These are phyloP conservation scores for Phymanthus crucifer DNA, from an alignment of 92 coral and sea anemone species.

Conservation along the genomic window DNA sequence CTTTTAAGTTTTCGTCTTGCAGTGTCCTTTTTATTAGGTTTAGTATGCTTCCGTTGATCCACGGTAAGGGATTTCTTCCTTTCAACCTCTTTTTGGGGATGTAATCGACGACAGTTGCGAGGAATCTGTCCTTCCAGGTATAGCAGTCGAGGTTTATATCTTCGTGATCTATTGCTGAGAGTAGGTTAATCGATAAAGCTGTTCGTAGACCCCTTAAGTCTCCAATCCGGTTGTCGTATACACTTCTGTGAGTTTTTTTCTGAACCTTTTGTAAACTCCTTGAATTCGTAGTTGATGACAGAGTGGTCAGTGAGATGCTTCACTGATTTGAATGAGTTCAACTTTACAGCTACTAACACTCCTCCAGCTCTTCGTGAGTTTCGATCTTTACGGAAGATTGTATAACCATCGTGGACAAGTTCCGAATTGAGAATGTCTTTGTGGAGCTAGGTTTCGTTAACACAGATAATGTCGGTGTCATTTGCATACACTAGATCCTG, in stretches of 20 bases:
- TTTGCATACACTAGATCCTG: neutral
- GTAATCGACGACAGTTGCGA: conserved; percentile 33
- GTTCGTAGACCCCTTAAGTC: conserved; percentile 33
- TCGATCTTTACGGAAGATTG: conserved; percentile 60
- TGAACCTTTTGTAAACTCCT: neutral
- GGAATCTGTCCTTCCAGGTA: conserved; percentile 18
- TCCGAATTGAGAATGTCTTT: conserved; percentile 20
- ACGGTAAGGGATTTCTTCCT: too few relatives aligned
- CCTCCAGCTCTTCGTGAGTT: conserved; percentile 53
- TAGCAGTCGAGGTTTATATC: conserved; percentile 35
- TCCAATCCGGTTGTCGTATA: conserved; percentile 31
- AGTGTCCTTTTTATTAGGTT: too few relatives aligned
- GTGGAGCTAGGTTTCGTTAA: conserved; percentile 60
- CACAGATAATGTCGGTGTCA: conserved; percentile 1
- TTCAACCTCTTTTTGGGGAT: too few relatives aligned
- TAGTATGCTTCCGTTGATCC: too few relatives aligned
- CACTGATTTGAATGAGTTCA: conserved; percentile 43
- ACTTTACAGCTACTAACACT: conserved; percentile 49
- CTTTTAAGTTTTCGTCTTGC: too few relatives aligned
- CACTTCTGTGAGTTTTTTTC: neutral
- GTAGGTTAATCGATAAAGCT: conserved; percentile 32
- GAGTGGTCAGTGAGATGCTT: too few relatives aligned
- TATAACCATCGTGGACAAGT: conserved; percentile 43
- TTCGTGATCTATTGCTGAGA: conserved; percentile 21
- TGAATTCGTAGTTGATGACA: too few relatives aligned